Evolutionary conservation across 2,797 vertebrate species (phyloP).

Genomic region (Pseudochromis fuscus): DNA sequence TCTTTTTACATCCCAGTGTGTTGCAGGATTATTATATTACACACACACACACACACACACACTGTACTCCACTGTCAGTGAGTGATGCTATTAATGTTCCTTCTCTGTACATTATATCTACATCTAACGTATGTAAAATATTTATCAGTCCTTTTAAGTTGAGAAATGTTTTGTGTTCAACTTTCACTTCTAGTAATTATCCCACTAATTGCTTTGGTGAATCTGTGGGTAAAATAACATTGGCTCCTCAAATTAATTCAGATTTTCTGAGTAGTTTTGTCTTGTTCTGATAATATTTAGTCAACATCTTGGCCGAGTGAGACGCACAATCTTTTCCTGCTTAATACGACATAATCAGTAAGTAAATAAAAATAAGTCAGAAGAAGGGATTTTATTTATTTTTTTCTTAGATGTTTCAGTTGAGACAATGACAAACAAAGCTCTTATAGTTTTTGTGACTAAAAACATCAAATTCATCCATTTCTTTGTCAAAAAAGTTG

Average conservation of each 20-base stretch:
- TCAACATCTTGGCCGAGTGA: not conserved
- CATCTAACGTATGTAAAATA: not conserved
- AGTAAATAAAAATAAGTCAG: not conserved
- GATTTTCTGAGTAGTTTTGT: not conserved
- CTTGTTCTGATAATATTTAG: not conserved
- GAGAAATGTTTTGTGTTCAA: not conserved
- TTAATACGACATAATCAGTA: not conserved
- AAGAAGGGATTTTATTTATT: not conserved
- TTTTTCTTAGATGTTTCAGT: too few relatives aligned
- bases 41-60: too few relatives aligned
- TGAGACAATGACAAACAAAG: not conserved
- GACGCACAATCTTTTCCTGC: not conserved
- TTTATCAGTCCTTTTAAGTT: not conserved
- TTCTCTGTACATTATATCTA: too few relatives aligned
- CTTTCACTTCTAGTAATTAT: not conserved
- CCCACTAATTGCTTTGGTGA: too few relatives aligned
- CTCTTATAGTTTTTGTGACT: not conserved
- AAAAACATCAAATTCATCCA: not conserved
- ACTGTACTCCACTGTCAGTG: too few relatives aligned
- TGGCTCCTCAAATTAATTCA: not conserved
- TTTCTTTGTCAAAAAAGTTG: slow-evolving; percentile 2
- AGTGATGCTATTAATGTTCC: too few relatives aligned
- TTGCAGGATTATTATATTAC: too few relatives aligned
- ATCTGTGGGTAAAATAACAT: not conserved
- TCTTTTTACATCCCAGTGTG: too few relatives aligned